Evolutionary conservation across 2,113 vertebrate species (phyloP), one percentile per base, ranked within the genome.

Genomic region (Vombatus ursinus): DNA sequence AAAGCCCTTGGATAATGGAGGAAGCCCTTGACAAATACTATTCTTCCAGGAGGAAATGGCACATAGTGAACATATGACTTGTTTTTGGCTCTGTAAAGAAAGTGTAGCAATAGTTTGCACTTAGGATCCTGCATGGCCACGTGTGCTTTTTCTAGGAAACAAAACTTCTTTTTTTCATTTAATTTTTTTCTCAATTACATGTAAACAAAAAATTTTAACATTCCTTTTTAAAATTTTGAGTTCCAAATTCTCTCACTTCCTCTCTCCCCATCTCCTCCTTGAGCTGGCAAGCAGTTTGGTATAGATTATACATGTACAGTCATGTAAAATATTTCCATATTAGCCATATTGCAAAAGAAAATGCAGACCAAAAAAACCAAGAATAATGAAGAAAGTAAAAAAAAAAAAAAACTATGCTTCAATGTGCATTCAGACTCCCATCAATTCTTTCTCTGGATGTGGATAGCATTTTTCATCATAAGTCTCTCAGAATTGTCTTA

Each of bases 1-100:
- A n/a, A 28, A 92, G 68, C 95, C 90, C 9, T 89, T 84, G 50
- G 51, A 50, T n/a, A 48, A 61, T 57, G 54, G 94, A 93, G 31
- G 57, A 0, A 48, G 49, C 89, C 91, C 47, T 14, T 25, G 10
- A 92, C 25, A 47, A 44, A 24, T 50, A 50, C 90, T 89, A 84
- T 47, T 84, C 1, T 94, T 91, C 52, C 6, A 91, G 91, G 50
- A 54, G 91, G 89, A 52, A 44, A 47, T 5, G 89, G 68, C 51
- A 94, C 91, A 37, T 53, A 0, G 3, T 19, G 5, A 61, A 52
- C 37, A 50, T 93, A 37, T 22, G 23, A 84, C 52, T 68, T 50
- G 50, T 24, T 91, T 68, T 53, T 57, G 52, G 49, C 92, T 44
- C 77, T 44, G n/a, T 52, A 22, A 90, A 51, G 91, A 91, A n/a